Evolutionary conservation across 2,888 invertebrate species (phyloP), one percentile per base, ranked within the genome.

Genomic region (Phyllotreta striolata): DNA sequence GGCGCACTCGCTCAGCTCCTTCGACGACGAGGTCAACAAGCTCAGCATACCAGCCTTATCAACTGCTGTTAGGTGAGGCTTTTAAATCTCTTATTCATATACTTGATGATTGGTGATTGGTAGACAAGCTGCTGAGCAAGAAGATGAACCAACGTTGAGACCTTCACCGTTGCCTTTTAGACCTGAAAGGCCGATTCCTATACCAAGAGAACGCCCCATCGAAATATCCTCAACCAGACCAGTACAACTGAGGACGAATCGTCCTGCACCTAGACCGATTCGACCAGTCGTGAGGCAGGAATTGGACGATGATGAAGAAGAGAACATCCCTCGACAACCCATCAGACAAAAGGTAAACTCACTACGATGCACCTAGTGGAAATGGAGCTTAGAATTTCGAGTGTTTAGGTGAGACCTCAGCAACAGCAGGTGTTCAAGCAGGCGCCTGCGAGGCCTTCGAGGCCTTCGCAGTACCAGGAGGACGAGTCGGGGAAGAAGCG

Each of bases 401-500:
- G 49, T 24, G 24, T 3, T 24, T 4, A 72, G 71, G 46, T 60
- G 13, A 66, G 69, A 62, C 68, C 70, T 34, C 71, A 74, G 63
- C 59, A 58, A 13, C 14, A 59, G 79, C 84, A 84, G 68, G 52
- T 52, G 14, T 80, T 79, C 80, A 74, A 76, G 61, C 67, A 73
- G n/a, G 72, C 77, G 44, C 71, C 75, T 8, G 78, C 67, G 64
- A 80, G 68, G 70, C 64, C 67, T 9, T 60, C 64, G 5, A 73
- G 74, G 62, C 66, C n/a, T n/a, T n/a, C 71, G n/a, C 62, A 63
- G 24, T 77, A 76, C 54, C 76, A 76, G 9, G 78, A 77, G 37
- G 76, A 74, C 10, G 84, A 84, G 67, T 82, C 83, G 68, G 77
- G 78, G 70, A 80, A 74, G 76, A 78, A 12, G 64, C 79, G 69